Base-by-base conservation (phyloP, 1,140 invertebrate species). In the Drosophila orosa region DNA sequence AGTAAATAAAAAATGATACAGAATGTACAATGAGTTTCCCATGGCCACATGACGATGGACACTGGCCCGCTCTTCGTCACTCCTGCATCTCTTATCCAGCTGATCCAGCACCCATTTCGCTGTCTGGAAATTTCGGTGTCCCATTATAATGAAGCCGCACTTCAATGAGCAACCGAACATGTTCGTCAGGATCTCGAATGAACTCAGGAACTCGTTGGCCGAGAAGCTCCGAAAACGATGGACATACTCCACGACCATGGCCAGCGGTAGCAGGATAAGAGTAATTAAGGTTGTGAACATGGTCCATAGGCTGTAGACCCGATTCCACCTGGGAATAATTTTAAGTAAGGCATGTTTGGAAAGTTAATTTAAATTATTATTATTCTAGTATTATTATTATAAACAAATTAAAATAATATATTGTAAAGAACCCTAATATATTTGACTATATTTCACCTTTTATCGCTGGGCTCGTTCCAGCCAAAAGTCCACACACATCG, bases 201-300 rank as follows among this genome's bases (percentile, higher is more conserved):
- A 87, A 19, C 79, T 87, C 8, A 87, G 52, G 12, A 87, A 87
- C 29, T 89, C 71, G 0, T 52, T 48, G 0, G 71, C 67, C 7
- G 83, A 74, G 22, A 87, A 89, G 37, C 45, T 63, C 0, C 35
- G 50, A 1, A 89, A 55, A 3, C 74, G 57, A 19, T 68, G 44
- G 1, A 75, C 6, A 10, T 89, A 87, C n/a, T 77, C 78, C 1
- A 59, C 17, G n/a, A 61, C 3, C 9, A 89, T 35, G 0, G 61
- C 56, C 0, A 76, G 25, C 0, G 58, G 63, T 29, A 83, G 9
- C 1, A 76, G n/a, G 1, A 69, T 25, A 0, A 86, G 50, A 0
- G 17, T 2, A 0, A 73, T 2, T 3, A 57, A 0, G 0, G 27
- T 55, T 0, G 45, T 25, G 1, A 56, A 15, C 2, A 39, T 12